Conservation (phyloP, 2,113 vertebrate genomes). For the Actenoides hombroni region DNA sequence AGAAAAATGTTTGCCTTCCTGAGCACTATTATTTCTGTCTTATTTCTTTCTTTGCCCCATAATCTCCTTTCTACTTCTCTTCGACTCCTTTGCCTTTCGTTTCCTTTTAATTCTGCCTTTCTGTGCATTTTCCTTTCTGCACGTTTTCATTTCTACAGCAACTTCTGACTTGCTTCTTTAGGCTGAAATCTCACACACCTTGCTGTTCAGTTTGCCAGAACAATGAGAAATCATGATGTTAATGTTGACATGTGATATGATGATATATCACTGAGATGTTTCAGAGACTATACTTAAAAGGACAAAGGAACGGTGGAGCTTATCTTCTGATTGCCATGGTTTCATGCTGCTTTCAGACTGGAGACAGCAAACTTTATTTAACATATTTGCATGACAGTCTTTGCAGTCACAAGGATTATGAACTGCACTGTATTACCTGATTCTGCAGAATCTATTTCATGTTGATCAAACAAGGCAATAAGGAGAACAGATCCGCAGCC, state of each 20-base stretch:
- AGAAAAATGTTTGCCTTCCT: conserved; percentile 31
- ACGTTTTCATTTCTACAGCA: not conserved
- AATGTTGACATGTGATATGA: not conserved
- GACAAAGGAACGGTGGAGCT: not conserved
- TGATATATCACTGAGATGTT: not conserved
- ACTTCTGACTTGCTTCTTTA: not conserved
- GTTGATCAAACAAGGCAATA: not conserved
- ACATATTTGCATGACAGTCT: not conserved
- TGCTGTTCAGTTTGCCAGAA: not conserved
- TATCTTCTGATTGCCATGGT: not conserved
- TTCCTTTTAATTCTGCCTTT: not conserved
- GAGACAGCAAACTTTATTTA: not conserved
- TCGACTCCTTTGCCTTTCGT: not conserved
- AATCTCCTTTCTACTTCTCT: not conserved
- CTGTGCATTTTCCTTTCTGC: not conserved
- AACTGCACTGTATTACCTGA: not conserved
- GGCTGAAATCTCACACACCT: not conserved
- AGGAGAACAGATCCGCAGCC: not conserved
- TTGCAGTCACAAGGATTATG: not conserved
- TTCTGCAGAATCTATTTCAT: not conserved
- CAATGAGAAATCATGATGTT: not conserved
- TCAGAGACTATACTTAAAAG: not conserved
- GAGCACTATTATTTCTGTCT: not conserved
- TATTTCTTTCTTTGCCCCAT: not conserved
- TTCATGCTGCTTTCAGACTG: not conserved